These are phyloP conservation scores for Apoda limacodes DNA, from an alignment of 2,888 invertebrate genomes.

Conservation along the genomic window DNA sequence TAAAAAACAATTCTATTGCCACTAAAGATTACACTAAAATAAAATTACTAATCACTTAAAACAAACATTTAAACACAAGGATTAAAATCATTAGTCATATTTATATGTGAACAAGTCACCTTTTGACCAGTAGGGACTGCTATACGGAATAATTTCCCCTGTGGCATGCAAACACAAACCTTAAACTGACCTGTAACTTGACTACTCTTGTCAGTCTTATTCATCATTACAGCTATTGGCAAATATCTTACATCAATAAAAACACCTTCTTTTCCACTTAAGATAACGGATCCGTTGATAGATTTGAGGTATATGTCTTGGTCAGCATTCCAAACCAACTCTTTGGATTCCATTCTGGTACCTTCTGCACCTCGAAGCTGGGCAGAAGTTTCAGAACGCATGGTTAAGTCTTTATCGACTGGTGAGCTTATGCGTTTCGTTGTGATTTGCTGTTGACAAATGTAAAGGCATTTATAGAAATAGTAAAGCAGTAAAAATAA, in stretches of 20 bases:
- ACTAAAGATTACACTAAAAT: neutral
- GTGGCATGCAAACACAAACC: slow-evolving; percentile 91
- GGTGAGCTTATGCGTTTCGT: slow-evolving; percentile 82
- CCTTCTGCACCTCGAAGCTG: slow-evolving; percentile 85
- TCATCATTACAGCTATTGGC: slow-evolving; percentile 70
- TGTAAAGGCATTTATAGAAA: too few relatives aligned
- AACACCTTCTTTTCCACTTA: slow-evolving; percentile 78
- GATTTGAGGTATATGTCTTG: slow-evolving; percentile 83
- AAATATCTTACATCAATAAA: slow-evolving; percentile 78
- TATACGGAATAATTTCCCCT: slow-evolving; percentile 84
- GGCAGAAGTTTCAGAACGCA: slow-evolving; percentile 77
- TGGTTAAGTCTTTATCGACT: slow-evolving; percentile 72
- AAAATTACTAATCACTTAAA: slow-evolving; percentile 32
- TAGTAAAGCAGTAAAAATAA: too few relatives aligned
- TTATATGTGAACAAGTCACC: slow-evolving; percentile 73
- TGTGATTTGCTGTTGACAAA: slow-evolving; percentile 73
- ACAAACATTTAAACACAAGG: slow-evolving; percentile 74
- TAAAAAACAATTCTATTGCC: neutral
- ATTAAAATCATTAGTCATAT: slow-evolving; percentile 70
- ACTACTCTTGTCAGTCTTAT: slow-evolving; percentile 32
- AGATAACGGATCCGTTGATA: slow-evolving; percentile 78
- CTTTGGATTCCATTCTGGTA: slow-evolving; percentile 77
- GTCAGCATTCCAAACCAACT: slow-evolving; percentile 81
- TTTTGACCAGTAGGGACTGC: slow-evolving; percentile 73
- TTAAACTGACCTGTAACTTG: slow-evolving; percentile 76